These are phyloP conservation scores for Engraulis encrasicolus DNA, from an alignment of 2,113 vertebrate genomes.

Conservation along the genomic window DNA sequence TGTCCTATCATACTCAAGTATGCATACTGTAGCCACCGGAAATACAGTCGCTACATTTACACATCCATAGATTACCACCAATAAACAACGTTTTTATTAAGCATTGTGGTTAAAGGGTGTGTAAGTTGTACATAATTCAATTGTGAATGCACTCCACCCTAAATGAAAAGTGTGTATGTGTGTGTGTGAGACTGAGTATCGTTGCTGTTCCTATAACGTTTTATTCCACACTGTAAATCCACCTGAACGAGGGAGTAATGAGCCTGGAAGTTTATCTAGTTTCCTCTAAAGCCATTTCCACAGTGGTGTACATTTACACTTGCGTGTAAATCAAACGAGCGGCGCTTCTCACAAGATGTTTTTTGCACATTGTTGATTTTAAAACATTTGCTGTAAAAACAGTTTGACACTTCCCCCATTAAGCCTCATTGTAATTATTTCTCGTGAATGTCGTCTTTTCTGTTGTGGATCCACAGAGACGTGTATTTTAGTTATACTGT, in stretches of 20 bases:
- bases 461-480: not conserved
- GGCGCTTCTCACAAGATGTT: not conserved
- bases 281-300: not conserved
- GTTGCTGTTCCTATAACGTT: not conserved
- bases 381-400: constrained; percentile 7
- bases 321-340: constrained; percentile 2
- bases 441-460: not conserved
- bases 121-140: too few relatives aligned
- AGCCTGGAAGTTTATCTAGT: not conserved
- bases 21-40: not conserved
- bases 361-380: constrained; percentile 19
- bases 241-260: not conserved
- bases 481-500: not conserved
- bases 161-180: not conserved
- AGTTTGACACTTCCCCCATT: not conserved
- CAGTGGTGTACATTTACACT: not conserved
- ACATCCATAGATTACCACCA: not conserved
- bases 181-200: not conserved
- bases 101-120: not conserved
- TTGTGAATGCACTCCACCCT: too few relatives aligned
- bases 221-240: constrained; percentile 18
- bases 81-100: not conserved
- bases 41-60: not conserved
- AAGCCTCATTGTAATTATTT: not conserved
- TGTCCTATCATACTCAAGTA: not conserved